phyloP scores from a whole-genome alignment of 2,797 vertebrate species.

The Potorous gilbertii region DNA sequence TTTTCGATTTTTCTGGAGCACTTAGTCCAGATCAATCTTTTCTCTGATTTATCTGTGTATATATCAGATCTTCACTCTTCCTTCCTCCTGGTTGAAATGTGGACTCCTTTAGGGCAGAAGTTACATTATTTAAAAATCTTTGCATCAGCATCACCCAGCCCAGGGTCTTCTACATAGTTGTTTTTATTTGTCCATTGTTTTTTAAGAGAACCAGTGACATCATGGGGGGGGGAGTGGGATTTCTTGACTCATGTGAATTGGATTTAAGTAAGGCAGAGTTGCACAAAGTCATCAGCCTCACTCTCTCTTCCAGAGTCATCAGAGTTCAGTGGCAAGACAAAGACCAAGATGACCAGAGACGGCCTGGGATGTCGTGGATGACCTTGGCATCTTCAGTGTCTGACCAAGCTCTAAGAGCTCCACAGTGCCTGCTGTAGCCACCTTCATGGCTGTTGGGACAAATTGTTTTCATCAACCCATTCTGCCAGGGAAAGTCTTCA shows the following conservation, averaged over 20 bases:
- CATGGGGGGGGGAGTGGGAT: not conserved
- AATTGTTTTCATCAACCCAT: not conserved
- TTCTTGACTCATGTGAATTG: not conserved
- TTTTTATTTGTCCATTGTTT: not conserved
- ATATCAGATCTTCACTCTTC: not conserved
- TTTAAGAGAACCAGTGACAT: not conserved
- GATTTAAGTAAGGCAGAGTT: not conserved
- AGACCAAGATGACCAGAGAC: not conserved
- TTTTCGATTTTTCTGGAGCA: not conserved
- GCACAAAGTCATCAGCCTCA: not conserved
- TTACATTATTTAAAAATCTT: not conserved
- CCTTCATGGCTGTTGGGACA: not conserved
- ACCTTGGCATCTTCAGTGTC: not conserved
- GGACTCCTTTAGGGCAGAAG: not conserved
- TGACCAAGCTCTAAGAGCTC: not conserved
- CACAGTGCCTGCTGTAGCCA: not conserved
- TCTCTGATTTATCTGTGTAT: not conserved
- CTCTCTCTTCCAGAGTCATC: not conserved
- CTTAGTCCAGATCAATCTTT: not conserved
- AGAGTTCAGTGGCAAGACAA: not conserved
- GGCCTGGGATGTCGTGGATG: not conserved
- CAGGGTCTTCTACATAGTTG: not conserved
- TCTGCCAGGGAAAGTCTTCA: not conserved
- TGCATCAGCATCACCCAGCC: not conserved
- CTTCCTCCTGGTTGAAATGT: not conserved